Percentiles rank a stretch among this genome's conserved stretches.
Conservation (phyloP, 92 coral and sea anemone genomes). For the Paragorgia papillata region DNA sequence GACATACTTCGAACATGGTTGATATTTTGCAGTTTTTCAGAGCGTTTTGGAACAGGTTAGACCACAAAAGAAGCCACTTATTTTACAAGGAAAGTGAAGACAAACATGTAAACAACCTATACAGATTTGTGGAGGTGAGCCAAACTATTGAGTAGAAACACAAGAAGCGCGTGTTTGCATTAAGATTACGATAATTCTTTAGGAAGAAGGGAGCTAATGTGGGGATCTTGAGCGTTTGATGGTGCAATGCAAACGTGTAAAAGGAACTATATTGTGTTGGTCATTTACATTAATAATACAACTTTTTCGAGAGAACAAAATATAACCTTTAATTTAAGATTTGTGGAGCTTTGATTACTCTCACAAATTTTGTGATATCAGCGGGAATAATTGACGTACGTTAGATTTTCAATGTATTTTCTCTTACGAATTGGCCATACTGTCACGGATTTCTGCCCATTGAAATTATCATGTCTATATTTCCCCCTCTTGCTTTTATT, state of each 20-base stretch:
- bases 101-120: constrained; percentile 4
- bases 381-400: neutral
- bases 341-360: neutral
- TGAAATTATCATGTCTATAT: too few species aligned
- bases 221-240: neutral
- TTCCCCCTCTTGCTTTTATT: too few species aligned
- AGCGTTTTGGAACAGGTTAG: constrained; percentile 24
- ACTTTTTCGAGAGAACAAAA: neutral
- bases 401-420: neutral
- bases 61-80: neutral
- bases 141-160: neutral
- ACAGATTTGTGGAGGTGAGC: constrained; percentile 30
- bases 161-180: constrained; percentile 23
- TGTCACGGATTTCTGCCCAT: too few species aligned
- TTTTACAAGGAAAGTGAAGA: constrained; percentile 15
- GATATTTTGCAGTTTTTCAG: constrained; percentile 25
- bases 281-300: neutral
- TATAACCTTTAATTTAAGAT: neutral
- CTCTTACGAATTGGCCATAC: neutral
- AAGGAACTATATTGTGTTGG: neutral
- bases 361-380: neutral
- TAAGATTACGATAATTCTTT: neutral
- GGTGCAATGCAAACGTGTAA: neutral
- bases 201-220: neutral
- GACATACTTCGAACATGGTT: neutral